These are phyloP conservation scores for Nomada fabriciana DNA, from an alignment of 2,888 invertebrate species.

Conservation along the genomic window DNA sequence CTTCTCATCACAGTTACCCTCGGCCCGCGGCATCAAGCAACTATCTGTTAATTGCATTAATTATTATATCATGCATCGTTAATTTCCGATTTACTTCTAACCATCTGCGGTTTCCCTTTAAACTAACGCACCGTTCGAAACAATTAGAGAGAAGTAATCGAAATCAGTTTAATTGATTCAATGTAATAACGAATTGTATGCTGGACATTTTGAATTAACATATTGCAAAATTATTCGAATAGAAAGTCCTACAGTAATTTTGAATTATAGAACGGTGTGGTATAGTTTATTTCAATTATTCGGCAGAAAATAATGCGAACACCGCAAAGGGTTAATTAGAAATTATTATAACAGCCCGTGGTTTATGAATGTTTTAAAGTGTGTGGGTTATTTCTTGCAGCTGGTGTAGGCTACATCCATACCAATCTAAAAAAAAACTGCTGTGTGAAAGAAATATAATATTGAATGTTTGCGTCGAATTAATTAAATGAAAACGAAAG, in stretches of 20 bases:
- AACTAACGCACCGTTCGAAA: background rate
- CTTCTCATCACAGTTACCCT: conserved; percentile 92
- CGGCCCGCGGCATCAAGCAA: conserved; percentile 90
- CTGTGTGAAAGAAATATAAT: background rate
- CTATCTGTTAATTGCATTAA: conserved; percentile 87
- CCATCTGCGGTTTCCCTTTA: background rate
- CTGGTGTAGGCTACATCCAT: background rate
- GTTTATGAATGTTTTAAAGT: conserved; percentile 13
- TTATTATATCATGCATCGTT: conserved; percentile 81
- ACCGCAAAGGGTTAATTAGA: background rate
- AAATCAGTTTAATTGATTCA: no score
- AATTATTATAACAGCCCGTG: background rate
- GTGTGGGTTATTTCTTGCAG: conserved; percentile 25
- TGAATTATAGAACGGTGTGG: no score
- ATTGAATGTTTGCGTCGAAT: background rate
- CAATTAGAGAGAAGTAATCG: background rate
- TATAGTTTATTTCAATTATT: no score
- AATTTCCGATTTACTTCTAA: conserved; percentile 46
- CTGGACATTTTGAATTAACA: no score
- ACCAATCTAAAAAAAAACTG: no score
- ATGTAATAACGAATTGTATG: no score
- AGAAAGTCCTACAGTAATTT: no score
- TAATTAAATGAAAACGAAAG: background rate
- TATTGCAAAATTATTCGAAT: background rate
- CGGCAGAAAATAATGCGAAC: background rate